A percentile compares a stretch with the other conserved stretches of the same genome.
Evolutionary conservation across 2,113 vertebrate species (phyloP).

Genomic region (Scalopus aquaticus): DNA sequence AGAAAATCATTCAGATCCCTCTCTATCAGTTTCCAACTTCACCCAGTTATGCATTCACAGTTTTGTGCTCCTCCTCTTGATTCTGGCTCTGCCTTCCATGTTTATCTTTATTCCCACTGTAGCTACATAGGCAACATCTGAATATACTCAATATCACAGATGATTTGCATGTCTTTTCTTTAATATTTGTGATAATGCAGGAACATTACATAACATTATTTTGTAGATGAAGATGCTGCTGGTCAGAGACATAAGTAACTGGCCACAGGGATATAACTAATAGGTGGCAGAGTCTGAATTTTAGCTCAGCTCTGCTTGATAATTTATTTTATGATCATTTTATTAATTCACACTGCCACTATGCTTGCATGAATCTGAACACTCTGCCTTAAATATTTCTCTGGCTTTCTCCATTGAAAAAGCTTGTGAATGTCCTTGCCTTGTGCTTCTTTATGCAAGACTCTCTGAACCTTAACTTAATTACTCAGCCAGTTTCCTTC

Average conservation of each 20-base stretch:
- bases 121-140: background rate
- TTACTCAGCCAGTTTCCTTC: background rate
- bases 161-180: background rate
- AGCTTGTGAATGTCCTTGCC: fast-evolving
- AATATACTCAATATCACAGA: no score
- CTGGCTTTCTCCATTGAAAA: fast-evolving
- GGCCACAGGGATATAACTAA: background rate
- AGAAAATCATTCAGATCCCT: fast-evolving
- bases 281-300: background rate
- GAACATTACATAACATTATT: background rate
- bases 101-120: background rate
- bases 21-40: background rate
- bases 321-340: background rate
- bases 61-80: background rate
- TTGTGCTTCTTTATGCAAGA: background rate
- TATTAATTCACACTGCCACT: background rate
- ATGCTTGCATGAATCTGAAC: background rate
- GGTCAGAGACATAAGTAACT: background rate
- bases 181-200: background rate
- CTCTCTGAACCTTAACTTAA: background rate
- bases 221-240: background rate
- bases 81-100: background rate
- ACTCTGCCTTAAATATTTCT: background rate
- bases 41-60: background rate
- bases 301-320: background rate